Base-by-base conservation (phyloP, 2,797 vertebrate species). In the Lagocephalus sceleratus region DNA sequence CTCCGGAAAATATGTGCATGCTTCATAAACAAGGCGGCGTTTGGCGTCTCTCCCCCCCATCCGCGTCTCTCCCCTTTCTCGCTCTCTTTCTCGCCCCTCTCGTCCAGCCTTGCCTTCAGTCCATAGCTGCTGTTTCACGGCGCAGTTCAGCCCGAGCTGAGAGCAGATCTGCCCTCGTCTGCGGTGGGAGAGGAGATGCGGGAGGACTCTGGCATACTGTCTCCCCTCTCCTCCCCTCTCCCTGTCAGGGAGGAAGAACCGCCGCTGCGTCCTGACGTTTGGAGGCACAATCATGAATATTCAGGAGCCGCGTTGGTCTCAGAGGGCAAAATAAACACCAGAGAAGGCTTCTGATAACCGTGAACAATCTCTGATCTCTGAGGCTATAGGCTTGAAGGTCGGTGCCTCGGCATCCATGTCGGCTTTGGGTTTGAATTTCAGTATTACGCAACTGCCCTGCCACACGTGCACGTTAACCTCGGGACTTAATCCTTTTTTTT, bases 201-300 rank as follows among this genome's bases (percentile, higher is more conserved):
- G 54, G 63, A 74, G 58, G 71, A 62, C 76, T 81, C 82, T 81
- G 84, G 86, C 81, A 79, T 79, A 75, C 81, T 70, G 71, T 78
- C 78, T 78, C 78, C 57, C 75, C 57, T 73, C 71, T 32, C 57
- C 17, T 17, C 44, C 40, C 62, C 59, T 47, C 66, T 69, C 68
- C 67, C 73, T 55, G 69, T 61, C 71, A 47, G 75, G 63, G 70
- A 80, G 73, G 59, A 59, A 77, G 66, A 80, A 66, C 71, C 64
- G 63, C 73, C 54, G 59, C 81, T 84, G 82, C 81, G 78, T 84
- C 79, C 80, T 89, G 82, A 88, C 85, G 87, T 87, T 74, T 14
- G 29, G 65, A 79, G 76, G 60, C 79, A 54, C 69, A 46, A 45
- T 84, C 86, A 91, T 91, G 84, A 89, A 91, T 92, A 90, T 89